phyloP scores from a whole-genome alignment of 2,888 invertebrate genomes.

The Watsonalla binaria region DNA sequence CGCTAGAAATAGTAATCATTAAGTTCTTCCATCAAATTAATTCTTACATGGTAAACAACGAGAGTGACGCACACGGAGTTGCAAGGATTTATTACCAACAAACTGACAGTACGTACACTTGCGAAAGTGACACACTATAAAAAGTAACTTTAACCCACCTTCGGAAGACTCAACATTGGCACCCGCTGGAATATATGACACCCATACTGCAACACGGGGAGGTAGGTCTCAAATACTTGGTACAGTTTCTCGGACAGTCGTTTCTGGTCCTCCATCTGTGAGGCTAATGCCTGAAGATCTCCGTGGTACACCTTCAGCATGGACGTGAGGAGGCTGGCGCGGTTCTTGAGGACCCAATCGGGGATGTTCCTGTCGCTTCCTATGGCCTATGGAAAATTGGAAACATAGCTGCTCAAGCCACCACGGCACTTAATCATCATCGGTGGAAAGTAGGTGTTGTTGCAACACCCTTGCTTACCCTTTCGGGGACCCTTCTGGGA shows the following conservation, averaged over 20 bases:
- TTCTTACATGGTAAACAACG: too few relatives aligned
- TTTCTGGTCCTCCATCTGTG: constrained; percentile 73
- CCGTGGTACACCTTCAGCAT: constrained; percentile 91
- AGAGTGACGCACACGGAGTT: too few relatives aligned
- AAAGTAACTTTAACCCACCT: constrained; percentile 72
- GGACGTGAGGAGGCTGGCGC: constrained; percentile 86
- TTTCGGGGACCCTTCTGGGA: too few relatives aligned
- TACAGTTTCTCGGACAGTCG: constrained; percentile 83
- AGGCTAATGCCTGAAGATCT: constrained; percentile 85
- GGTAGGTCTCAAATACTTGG: constrained; percentile 92
- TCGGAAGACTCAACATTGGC: constrained; percentile 88
- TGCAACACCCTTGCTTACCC: too few relatives aligned
- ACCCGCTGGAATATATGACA: constrained; percentile 91
- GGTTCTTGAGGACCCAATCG: constrained; percentile 88
- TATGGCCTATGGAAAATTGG: constrained; percentile 81
- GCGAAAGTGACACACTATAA: too few relatives aligned
- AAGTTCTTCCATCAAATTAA: too few relatives aligned
- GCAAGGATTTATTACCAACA: too few relatives aligned
- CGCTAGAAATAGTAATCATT: too few relatives aligned
- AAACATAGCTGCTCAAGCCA: too few relatives aligned
- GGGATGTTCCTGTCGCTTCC: constrained; percentile 92
- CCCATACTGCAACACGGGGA: constrained; percentile 90
- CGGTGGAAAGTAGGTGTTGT: too few relatives aligned
- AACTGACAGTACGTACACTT: too few relatives aligned
- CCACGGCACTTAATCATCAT: too few relatives aligned